phyloP scores from a whole-genome alignment of 2,113 vertebrate genomes.

The Ictalurus furcatus region DNA sequence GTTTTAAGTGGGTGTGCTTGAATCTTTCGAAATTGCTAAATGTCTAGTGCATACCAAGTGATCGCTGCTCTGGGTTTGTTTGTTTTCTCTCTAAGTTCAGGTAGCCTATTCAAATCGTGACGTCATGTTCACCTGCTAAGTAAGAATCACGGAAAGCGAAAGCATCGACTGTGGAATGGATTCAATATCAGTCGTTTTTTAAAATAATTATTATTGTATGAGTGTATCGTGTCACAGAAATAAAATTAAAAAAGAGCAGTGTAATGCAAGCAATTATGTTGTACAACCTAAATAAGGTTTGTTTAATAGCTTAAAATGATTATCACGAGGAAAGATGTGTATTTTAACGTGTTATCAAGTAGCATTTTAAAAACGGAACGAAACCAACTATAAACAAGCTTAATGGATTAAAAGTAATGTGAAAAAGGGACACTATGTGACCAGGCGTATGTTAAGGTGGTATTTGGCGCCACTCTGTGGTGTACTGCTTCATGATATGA shows the following conservation, averaged over 20 bases:
- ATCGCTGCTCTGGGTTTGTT: not conserved
- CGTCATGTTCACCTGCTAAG: conserved; percentile 53
- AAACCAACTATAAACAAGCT: not conserved
- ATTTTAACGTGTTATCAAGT: not conserved
- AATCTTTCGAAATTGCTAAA: too few relatives aligned
- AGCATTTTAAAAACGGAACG: not conserved
- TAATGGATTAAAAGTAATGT: not conserved
- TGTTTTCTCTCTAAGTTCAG: not conserved
- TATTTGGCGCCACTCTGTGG: conserved; percentile 16
- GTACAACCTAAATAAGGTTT: not conserved
- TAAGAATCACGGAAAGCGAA: not conserved
- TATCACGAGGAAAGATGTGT: not conserved
- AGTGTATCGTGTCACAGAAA: not conserved
- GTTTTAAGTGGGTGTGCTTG: not conserved
- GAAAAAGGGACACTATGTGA: not conserved
- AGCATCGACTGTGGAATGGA: not conserved
- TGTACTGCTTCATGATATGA: not conserved
- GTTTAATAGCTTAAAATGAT: not conserved
- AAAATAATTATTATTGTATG: too few relatives aligned
- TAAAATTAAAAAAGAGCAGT: not conserved
- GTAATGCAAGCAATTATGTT: not conserved
- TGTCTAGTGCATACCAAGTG: not conserved
- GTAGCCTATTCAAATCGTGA: not conserved
- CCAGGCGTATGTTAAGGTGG: not conserved
- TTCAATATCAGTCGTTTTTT: not conserved